Percentiles rank a stretch among this genome's conserved stretches.
Evolutionary conservation across 1,140 invertebrate genomes (phyloP).

Genomic region (Eueides isabella): DNA sequence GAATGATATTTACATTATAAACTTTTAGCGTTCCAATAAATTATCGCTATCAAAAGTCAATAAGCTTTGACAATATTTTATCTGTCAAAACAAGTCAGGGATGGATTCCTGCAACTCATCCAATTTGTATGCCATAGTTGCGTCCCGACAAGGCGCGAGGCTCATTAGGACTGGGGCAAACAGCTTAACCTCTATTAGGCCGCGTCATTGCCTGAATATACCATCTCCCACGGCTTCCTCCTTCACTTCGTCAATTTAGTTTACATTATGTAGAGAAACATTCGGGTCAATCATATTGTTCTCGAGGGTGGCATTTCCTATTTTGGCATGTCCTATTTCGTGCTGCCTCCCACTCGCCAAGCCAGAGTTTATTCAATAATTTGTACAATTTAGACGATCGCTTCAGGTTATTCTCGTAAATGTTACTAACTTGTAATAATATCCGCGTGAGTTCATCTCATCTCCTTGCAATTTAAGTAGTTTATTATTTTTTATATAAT

Average conservation of each 20-base stretch:
- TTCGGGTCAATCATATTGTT: conserved; percentile 47
- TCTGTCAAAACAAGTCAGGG: conserved; percentile 30
- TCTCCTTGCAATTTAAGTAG: background rate
- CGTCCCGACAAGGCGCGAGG: conserved; percentile 62
- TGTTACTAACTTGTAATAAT: conserved; percentile 11
- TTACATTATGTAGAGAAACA: conserved; percentile 33
- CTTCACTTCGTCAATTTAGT: conserved; percentile 59
- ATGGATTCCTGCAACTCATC: conserved; percentile 46
- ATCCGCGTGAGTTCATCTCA: background rate
- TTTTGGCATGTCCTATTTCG: conserved; percentile 43
- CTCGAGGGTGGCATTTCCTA: conserved; percentile 56
- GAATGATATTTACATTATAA: background rate
- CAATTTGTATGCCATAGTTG: conserved; percentile 62
- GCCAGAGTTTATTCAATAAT: conserved; percentile 31
- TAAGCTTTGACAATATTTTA: conserved; percentile 24
- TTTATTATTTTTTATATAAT: background rate
- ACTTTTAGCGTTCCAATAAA: background rate
- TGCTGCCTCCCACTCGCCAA: conserved; percentile 26
- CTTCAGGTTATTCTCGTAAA: conserved; percentile 20
- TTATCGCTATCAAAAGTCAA: conserved; percentile 18
- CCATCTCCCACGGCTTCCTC: conserved; percentile 68
- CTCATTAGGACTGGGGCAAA: conserved; percentile 63
- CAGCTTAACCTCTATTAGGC: conserved; percentile 75
- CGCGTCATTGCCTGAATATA: conserved; percentile 55
- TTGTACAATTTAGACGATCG: conserved; percentile 26